Conservation (phyloP, 2,113 vertebrate species). For the Psilopsiagon aymara region DNA sequence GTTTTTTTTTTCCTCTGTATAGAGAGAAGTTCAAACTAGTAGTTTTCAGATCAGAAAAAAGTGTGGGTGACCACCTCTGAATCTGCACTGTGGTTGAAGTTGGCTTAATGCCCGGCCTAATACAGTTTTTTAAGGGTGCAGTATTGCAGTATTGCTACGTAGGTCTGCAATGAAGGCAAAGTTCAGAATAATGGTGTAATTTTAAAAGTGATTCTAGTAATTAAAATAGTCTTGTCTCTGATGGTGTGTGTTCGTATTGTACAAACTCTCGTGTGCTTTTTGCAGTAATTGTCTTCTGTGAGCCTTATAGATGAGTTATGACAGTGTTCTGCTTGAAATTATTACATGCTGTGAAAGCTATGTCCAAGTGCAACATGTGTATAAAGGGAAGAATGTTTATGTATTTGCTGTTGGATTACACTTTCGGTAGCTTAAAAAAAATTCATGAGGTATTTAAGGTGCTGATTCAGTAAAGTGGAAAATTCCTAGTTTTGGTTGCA, state of each 20-base stretch:
- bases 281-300: background rate
- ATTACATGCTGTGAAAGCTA: background rate
- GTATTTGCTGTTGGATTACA: background rate
- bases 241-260: background rate
- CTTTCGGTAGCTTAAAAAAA: background rate
- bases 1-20: no score
- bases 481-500: background rate
- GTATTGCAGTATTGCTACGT: background rate
- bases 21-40: background rate
- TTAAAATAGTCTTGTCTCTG: background rate
- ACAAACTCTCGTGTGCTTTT: background rate
- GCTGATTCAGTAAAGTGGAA: background rate
- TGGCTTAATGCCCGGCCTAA: background rate
- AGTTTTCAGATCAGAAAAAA: background rate
- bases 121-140: background rate
- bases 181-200: background rate
- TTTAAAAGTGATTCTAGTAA: background rate
- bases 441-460: background rate
- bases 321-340: background rate
- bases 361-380: background rate
- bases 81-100: background rate
- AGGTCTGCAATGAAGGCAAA: background rate
- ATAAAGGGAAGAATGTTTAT: background rate
- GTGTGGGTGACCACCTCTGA: background rate
- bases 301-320: background rate